Conservation (phyloP, 1,140 invertebrate species). For the Apis cerana region DNA sequence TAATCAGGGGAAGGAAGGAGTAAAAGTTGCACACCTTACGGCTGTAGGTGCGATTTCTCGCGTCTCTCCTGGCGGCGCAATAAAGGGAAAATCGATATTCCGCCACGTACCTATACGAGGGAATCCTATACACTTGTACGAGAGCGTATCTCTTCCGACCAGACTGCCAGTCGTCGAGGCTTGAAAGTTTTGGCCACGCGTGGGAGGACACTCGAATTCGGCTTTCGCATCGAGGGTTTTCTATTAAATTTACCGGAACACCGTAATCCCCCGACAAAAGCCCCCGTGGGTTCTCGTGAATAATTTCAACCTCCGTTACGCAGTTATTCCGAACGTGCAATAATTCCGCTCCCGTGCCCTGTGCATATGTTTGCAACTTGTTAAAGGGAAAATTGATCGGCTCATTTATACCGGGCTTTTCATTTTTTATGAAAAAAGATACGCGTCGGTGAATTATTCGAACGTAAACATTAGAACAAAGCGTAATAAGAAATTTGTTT, state of each 20-base stretch:
- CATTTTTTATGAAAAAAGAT: no score
- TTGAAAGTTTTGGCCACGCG: slow-evolving; percentile 27
- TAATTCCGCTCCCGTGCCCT: not conserved
- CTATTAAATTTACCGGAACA: slow-evolving; percentile 45
- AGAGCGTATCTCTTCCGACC: slow-evolving; percentile 47
- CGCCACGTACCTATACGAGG: slow-evolving; percentile 8
- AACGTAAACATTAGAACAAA: no score
- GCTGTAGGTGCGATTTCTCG: slow-evolving; percentile 32
- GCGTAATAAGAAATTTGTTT: no score
- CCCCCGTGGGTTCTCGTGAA: not conserved
- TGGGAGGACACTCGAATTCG: slow-evolving; percentile 29
- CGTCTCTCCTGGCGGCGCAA: slow-evolving; percentile 37
- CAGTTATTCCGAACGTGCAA: not conserved
- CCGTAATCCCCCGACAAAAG: slow-evolving; percentile 25
- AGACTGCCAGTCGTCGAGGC: slow-evolving; percentile 33
- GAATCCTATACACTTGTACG: slow-evolving; percentile 48
- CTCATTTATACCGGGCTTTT: not conserved
- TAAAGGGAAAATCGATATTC: slow-evolving; percentile 60
- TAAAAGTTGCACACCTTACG: not conserved
- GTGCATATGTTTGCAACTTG: no score
- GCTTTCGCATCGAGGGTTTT: slow-evolving; percentile 39
- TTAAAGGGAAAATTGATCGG: no score
- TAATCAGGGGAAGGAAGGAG: not conserved
- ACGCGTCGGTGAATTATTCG: no score
- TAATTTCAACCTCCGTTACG: slow-evolving; percentile 13